These are phyloP conservation scores for Eupithecia tripunctaria DNA, from an alignment of 2,888 invertebrate genomes.

Conservation along the genomic window DNA sequence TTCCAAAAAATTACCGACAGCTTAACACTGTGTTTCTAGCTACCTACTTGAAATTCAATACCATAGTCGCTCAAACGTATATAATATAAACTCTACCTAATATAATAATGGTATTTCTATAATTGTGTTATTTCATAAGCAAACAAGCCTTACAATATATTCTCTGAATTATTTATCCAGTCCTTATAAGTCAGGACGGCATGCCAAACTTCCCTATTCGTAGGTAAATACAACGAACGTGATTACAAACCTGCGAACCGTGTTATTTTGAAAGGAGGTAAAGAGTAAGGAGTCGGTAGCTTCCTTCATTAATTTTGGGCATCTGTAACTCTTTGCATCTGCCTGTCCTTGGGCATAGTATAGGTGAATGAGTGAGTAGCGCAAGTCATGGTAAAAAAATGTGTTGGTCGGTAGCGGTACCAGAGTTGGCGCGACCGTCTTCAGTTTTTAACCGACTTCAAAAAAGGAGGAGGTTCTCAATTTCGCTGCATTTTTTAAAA, in stretches of 20 bases:
- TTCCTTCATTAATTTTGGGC: constrained; percentile 64
- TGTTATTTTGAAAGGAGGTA: constrained; percentile 37
- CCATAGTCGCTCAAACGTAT: neutral
- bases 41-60: neutral
- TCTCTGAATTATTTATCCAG: constrained; percentile 32
- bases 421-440: neutral
- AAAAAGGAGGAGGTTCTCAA: no score
- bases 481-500: no score
- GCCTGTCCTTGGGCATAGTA: constrained; percentile 51
- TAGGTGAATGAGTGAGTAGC: neutral
- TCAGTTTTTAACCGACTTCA: no score
- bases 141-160: constrained; percentile 26
- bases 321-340: constrained; percentile 73
- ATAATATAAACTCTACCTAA: neutral
- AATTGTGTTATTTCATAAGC: constrained; percentile 25
- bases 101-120: constrained; percentile 8
- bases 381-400: neutral
- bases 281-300: constrained; percentile 51
- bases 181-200: constrained; percentile 26
- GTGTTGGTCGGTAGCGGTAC: neutral
- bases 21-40: no score
- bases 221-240: constrained; percentile 31
- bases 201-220: constrained; percentile 26
- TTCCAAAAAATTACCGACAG: no score
- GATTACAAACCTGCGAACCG: constrained; percentile 35